Evolutionary conservation across 2,113 vertebrate genomes (phyloP).

Genomic region (Leptocoma aspasia): DNA sequence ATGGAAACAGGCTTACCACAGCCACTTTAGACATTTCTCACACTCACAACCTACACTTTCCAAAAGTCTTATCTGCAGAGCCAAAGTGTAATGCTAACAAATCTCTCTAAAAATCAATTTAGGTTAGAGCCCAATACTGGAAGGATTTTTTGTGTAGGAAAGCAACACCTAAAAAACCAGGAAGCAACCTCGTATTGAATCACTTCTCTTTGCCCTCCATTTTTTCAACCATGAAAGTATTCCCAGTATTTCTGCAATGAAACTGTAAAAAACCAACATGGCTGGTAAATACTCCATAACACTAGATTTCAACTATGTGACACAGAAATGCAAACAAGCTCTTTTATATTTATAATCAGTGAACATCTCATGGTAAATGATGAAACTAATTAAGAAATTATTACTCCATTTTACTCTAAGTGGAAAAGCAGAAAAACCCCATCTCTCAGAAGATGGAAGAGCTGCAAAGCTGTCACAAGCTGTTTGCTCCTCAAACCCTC

Average conservation of each 20-base stretch:
- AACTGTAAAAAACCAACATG: background rate
- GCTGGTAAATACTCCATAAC: background rate
- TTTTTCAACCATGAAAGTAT: background rate
- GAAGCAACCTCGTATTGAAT: background rate
- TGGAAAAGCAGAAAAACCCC: background rate
- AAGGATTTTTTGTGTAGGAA: background rate
- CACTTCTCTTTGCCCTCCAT: background rate
- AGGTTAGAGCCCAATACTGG: background rate
- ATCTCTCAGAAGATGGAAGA: background rate
- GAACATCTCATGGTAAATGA: background rate
- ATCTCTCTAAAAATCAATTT: slow-evolving; percentile 34
- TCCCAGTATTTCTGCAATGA: background rate
- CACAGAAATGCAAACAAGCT: background rate
- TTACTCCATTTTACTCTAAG: background rate
- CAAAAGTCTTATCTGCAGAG: slow-evolving; percentile 7
- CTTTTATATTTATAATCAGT: background rate
- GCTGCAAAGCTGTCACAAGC: background rate
- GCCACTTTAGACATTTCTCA: background rate
- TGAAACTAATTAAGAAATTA: background rate
- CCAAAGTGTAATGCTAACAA: slow-evolving; percentile 8
- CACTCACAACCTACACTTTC: background rate
- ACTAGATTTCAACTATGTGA: background rate
- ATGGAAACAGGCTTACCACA: slow-evolving; percentile 34
- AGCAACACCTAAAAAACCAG: background rate
- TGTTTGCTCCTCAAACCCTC: background rate